These are phyloP conservation scores for Brachirus orientalis DNA, from an alignment of 2,113 vertebrate species.

Conservation along the genomic window DNA sequence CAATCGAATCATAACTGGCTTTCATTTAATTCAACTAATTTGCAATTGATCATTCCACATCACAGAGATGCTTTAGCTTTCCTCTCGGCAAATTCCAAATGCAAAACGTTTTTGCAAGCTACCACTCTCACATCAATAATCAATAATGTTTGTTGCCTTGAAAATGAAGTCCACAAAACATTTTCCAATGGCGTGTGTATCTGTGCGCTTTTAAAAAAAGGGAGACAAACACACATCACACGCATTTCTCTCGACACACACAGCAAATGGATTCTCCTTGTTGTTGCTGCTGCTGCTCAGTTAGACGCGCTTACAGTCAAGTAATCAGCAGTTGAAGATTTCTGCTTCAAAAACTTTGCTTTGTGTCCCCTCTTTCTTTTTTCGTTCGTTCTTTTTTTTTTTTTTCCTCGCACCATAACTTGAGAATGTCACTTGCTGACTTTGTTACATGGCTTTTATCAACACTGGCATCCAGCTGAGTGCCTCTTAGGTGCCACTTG, in stretches of 20 bases:
- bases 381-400: background rate
- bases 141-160: conserved; percentile 45
- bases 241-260: too few relatives aligned
- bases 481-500: background rate
- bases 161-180: conserved; percentile 39
- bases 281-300: conserved; percentile 30
- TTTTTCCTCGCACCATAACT: too few relatives aligned
- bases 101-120: too few relatives aligned
- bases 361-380: background rate
- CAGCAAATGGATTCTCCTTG: conserved; percentile 55
- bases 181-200: too few relatives aligned
- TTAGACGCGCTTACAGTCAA: conserved; percentile 19
- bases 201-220: conserved; percentile 39
- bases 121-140: conserved; percentile 20
- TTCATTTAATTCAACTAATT: too few relatives aligned
- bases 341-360: background rate
- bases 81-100: conserved; percentile 36
- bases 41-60: too few relatives aligned
- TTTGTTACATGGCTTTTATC: conserved; percentile 10
- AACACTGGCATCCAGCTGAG: conserved; percentile 14
- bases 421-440: conserved; percentile 18
- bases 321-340: conserved; percentile 38
- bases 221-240: conserved; percentile 36
- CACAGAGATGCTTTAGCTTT: background rate
- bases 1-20: too few relatives aligned